Base-by-base conservation (phyloP, 2,797 vertebrate genomes). In the Myiothlypis coronata region DNA sequence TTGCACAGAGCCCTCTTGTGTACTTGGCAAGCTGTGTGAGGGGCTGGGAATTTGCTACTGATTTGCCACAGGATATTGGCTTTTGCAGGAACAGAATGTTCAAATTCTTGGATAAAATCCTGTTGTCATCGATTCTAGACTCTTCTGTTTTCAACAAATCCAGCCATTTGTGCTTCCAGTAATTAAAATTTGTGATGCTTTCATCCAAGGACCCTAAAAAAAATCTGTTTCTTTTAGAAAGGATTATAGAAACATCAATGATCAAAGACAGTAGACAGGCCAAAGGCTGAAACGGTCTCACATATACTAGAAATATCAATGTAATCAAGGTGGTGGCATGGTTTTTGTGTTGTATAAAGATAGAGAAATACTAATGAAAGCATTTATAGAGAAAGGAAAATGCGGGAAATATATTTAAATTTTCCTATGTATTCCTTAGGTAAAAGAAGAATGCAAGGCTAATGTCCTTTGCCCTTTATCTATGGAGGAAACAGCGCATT, bases 381-480 rank as follows among this genome's bases (percentile, higher is more conserved):
- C 28, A 63, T 92, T 74, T 71, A 6, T 59, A 52, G 55, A 52
- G 68, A 83, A 83, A 74, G 32, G 7, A 88, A 83, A 49, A 55
- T 23, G 9, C n/a, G 21, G 13, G 53, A 22, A 55, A 15, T 55
- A 46, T 46, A 43, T 55, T 72, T 53, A 61, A 50, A 61, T 41
- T 47, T 34, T 9, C 34, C 55, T 44, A 3, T 80, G 2, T 72
- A 7, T 87, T 93, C 77, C 84, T 90, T 64, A 98, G 97, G 97
- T 99, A 96, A 97, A 90, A 78, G 97, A 94, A 94, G 97, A 93
- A 69, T 99, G 99, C 90, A 92, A 89, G 46, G 98, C 97, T 65
- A 98, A 96, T 32, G 57, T 94, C 19, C 60, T 99, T 80, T 99
- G 99, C 95, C 98, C 98, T 3, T 57, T 94, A 30, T 97, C 98